Conservation (phyloP, 2,888 invertebrate genomes). For the Acronicta aceris region DNA sequence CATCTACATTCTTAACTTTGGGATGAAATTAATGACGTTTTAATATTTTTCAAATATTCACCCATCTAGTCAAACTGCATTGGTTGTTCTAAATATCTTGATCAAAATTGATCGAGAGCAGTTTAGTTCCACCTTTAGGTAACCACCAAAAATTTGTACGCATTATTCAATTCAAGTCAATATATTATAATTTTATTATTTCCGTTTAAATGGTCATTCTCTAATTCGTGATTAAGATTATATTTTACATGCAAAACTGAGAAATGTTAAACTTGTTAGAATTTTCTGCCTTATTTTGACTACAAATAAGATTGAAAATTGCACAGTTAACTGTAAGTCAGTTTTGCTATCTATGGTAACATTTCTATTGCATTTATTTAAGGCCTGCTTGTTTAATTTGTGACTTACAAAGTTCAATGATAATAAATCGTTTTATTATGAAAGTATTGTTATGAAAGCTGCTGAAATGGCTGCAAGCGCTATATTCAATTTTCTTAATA, state of each 20-base stretch:
- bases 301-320: slow-evolving; percentile 49
- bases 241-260: slow-evolving; percentile 44
- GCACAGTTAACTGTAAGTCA: slow-evolving; percentile 26
- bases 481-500: slow-evolving; percentile 15
- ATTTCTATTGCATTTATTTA: slow-evolving; percentile 53
- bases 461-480: slow-evolving; percentile 29
- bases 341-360: slow-evolving; percentile 56
- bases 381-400: slow-evolving; percentile 55
- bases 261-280: slow-evolving; percentile 23
- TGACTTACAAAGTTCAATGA: slow-evolving; percentile 43
- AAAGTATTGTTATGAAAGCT: slow-evolving; percentile 27
- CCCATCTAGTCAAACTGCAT: no score
- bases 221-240: slow-evolving; percentile 38
- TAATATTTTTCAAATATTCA: no score
- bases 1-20: no score
- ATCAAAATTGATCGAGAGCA: neutral
- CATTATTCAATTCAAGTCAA: slow-evolving; percentile 24
- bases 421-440: slow-evolving; percentile 21
- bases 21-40: no score
- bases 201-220: slow-evolving; percentile 38
- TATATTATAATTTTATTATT: slow-evolving; percentile 21
- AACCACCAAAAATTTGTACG: slow-evolving; percentile 47
- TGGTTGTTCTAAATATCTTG: no score
- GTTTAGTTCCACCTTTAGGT: slow-evolving; percentile 4
- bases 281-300: slow-evolving; percentile 45